Conservation (phyloP, 2,888 invertebrate genomes). For the Nezara viridula region DNA sequence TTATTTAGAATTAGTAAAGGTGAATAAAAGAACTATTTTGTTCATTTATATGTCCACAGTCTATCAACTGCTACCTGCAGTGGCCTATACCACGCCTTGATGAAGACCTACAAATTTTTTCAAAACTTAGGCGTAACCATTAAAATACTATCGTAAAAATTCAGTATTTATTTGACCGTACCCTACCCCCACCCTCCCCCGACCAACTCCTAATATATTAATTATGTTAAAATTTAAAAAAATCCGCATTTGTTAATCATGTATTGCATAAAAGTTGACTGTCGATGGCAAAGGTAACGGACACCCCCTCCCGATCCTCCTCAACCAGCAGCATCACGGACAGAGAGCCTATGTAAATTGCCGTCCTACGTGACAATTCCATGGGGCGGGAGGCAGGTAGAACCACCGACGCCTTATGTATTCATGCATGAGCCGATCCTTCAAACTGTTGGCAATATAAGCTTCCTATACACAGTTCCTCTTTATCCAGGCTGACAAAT, state of each 20-base stretch:
- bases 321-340: constrained; percentile 8
- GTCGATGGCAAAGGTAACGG: neutral
- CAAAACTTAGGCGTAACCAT: too few species aligned
- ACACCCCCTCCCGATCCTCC: neutral
- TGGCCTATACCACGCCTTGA: too few species aligned
- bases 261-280: neutral
- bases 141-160: too few species aligned
- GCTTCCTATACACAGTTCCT: constrained; percentile 40
- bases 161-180: too few species aligned
- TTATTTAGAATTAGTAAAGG: too few species aligned
- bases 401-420: constrained; percentile 55
- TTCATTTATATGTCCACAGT: too few species aligned
- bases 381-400: constrained; percentile 15
- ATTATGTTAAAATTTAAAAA: too few species aligned
- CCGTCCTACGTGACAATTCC: constrained; percentile 51
- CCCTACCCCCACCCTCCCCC: too few species aligned
- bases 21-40: too few species aligned
- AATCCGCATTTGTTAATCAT: neutral
- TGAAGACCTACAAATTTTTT: too few species aligned
- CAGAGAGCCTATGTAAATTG: constrained; percentile 55
- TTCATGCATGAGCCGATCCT: constrained; percentile 55
- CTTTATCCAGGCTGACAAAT: constrained; percentile 28
- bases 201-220: too few species aligned
- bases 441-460: constrained; percentile 57
- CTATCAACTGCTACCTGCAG: too few species aligned